phyloP scores from a whole-genome alignment of 2,797 vertebrate genomes.

The Heterohyrax brucei region DNA sequence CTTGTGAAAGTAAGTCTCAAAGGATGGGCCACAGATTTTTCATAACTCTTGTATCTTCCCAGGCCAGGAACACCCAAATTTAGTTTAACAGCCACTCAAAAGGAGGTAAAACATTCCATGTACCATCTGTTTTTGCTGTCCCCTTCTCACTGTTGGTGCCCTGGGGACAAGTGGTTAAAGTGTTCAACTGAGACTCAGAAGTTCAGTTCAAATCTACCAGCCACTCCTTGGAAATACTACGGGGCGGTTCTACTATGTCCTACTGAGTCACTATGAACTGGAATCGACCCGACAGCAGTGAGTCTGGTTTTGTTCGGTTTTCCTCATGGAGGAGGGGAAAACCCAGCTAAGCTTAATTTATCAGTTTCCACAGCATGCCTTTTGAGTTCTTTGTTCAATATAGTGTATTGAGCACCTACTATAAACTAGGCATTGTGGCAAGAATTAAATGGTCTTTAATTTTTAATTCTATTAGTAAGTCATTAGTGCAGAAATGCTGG shows the following conservation, averaged over 20 bases:
- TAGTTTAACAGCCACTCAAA: not conserved
- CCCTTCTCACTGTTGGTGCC: not conserved
- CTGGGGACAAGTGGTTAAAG: no score
- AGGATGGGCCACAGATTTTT: not conserved
- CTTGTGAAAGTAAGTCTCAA: not conserved
- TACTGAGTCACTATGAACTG: no score
- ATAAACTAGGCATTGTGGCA: not conserved
- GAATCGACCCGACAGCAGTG: no score
- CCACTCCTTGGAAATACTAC: no score
- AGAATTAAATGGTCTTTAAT: not conserved
- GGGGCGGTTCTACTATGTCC: no score
- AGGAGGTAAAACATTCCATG: not conserved
- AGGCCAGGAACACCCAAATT: not conserved
- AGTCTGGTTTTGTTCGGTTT: no score
- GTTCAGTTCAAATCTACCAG: no score
- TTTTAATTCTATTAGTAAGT: not conserved
- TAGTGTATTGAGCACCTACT: not conserved
- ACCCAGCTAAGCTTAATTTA: not conserved
- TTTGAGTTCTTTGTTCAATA: slow-evolving; percentile 27
- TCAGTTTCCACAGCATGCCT: not conserved
- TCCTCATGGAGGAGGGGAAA: not conserved
- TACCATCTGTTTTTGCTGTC: slow-evolving; percentile 5
- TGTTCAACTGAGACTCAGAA: no score
- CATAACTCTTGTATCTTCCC: slow-evolving; percentile 5
- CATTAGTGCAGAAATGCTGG: not conserved